A percentile compares a stretch with the other conserved stretches of the same genome.
Conservation (phyloP, 2,888 invertebrate species). For the Dynastes maya region DNA sequence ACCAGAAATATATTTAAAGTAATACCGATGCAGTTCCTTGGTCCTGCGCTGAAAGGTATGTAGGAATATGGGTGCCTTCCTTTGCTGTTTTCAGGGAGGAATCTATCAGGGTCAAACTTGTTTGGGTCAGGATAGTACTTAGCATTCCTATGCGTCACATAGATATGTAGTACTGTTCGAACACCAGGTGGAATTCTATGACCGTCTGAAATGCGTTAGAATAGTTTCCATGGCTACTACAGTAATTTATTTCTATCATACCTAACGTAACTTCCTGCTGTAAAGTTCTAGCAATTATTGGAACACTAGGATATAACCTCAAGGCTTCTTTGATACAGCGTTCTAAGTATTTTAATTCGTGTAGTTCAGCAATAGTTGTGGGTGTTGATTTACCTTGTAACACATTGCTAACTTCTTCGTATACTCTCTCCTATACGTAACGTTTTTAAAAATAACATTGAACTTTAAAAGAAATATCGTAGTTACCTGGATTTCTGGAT, state of each 20-base stretch:
- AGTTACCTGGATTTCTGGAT: constrained; percentile 62
- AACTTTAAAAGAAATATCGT: not conserved
- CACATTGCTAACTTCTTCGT: constrained; percentile 53
- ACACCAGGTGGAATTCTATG: constrained; percentile 36
- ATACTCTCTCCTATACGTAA: constrained; percentile 8
- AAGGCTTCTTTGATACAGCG: constrained; percentile 80
- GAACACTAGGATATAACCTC: constrained; percentile 79
- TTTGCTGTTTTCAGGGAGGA: constrained; percentile 40
- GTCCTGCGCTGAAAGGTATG: constrained; percentile 46
- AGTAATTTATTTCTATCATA: constrained; percentile 37
- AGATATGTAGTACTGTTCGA: constrained; percentile 25
- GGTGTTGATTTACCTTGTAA: not conserved
- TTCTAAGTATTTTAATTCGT: constrained; percentile 79
- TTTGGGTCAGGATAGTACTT: constrained; percentile 39
- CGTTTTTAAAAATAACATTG: not conserved
- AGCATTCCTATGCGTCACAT: constrained; percentile 7
- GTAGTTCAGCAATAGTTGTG: constrained; percentile 73
- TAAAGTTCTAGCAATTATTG: constrained; percentile 76
- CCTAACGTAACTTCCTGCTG: constrained; percentile 75
- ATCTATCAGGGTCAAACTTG: constrained; percentile 43
- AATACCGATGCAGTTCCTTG: constrained; percentile 46
- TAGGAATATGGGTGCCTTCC: constrained; percentile 44
- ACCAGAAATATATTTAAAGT: not conserved
- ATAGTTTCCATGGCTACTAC: not conserved
- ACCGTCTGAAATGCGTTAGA: constrained; percentile 52